Conservation (phyloP, 1,140 invertebrate species). For the Galleria mellonella region DNA sequence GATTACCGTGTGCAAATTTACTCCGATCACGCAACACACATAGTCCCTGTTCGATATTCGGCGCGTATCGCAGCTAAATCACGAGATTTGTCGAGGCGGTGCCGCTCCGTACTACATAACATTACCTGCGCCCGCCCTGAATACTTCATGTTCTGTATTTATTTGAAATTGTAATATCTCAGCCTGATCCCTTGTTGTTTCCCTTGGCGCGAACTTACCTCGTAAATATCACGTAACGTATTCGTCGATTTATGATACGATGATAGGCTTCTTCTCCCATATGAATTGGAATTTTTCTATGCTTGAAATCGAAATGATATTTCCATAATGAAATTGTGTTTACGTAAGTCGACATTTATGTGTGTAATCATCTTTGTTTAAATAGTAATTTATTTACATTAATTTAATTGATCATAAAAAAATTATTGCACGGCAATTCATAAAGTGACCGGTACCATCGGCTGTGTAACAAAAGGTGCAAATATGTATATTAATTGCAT, state of each 20-base stretch:
- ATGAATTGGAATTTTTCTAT: conserved; percentile 17
- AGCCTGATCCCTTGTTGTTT: conserved; percentile 59
- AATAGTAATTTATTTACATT: no score
- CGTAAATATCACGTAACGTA: conserved; percentile 54
- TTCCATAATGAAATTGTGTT: no score
- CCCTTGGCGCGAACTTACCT: conserved; percentile 48
- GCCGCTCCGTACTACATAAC: conserved; percentile 57
- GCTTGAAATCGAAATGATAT: no score
- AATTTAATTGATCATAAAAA: background rate
- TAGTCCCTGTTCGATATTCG: conserved; percentile 60
- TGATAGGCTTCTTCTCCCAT: conserved; percentile 42
- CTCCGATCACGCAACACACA: conserved; percentile 60
- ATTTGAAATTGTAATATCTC: conserved; percentile 71
- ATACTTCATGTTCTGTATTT: conserved; percentile 69
- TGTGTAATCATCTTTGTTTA: no score
- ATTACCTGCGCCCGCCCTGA: conserved; percentile 60
- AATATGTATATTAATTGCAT: no score
- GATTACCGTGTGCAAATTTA: conserved; percentile 62
- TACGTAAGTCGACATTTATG: no score
- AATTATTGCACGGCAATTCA: background rate
- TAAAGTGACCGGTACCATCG: no score
- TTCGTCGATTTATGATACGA: conserved; percentile 40
- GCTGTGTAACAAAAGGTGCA: no score
- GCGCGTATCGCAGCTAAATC: conserved; percentile 66
- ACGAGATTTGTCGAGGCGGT: conserved; percentile 66